Percentiles rank a stretch among this genome's conserved stretches.
phyloP scores from a whole-genome alignment of 2,888 invertebrate genomes.

The Embidobia sp. region DNA sequence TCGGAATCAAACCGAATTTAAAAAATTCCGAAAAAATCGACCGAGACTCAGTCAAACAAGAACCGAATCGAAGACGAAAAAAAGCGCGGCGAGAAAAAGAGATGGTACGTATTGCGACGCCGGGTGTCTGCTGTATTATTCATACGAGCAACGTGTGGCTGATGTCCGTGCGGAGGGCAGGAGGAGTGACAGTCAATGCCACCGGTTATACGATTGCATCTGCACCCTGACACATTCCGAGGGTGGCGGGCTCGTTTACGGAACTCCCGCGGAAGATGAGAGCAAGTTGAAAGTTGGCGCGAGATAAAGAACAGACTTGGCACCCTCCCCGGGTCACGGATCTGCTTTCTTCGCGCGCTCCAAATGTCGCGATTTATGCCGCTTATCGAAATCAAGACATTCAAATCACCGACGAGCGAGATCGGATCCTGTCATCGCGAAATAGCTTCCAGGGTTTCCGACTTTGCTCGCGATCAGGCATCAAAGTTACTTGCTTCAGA shows the following conservation, averaged over 20 bases:
- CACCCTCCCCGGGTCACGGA: no score
- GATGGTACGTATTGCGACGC: slow-evolving; percentile 36
- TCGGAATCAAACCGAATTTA: no score
- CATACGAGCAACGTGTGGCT: slow-evolving; percentile 26
- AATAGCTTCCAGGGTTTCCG: no score
- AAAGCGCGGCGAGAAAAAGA: slow-evolving; percentile 29
- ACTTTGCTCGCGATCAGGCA: no score
- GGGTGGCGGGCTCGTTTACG: slow-evolving; percentile 49
- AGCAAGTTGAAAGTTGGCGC: background rate
- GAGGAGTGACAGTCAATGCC: slow-evolving; percentile 47
- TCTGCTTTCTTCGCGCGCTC: no score
- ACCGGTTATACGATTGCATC: slow-evolving; percentile 59
- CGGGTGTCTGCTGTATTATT: slow-evolving; percentile 58
- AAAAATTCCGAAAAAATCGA: slow-evolving; percentile 11
- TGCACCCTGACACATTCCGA: slow-evolving; percentile 47
- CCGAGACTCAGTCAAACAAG: slow-evolving; percentile 33
- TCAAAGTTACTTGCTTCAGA: no score
- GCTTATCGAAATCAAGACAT: slow-evolving; percentile 43
- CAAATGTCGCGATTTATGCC: slow-evolving; percentile 45
- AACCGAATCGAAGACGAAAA: slow-evolving; percentile 55
- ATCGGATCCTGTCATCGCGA: no score
- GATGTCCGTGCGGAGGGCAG: slow-evolving; percentile 15
- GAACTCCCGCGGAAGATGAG: slow-evolving; percentile 33
- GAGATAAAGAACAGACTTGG: no score
- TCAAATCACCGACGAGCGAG: slow-evolving; percentile 22